Base-by-base conservation (phyloP, 2,797 vertebrate genomes). In the Spinus olivaceus region DNA sequence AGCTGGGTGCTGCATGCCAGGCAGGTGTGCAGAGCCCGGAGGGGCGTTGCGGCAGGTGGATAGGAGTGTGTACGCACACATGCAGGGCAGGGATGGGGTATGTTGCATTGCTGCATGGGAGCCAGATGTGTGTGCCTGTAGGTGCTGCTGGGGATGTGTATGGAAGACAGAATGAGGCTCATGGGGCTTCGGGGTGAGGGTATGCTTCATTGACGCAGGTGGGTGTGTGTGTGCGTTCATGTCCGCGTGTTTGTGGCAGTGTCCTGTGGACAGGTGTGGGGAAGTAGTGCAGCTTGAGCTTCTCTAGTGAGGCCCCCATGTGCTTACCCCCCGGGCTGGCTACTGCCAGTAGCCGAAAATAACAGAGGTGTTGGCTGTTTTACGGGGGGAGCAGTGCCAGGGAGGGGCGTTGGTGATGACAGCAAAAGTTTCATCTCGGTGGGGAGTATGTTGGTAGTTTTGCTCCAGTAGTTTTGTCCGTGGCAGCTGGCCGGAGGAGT, bases 251-350 rank as follows among this genome's bases (percentile, higher is more conserved):
- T 32, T n/a, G 33, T 57, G 37, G 19, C 37, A 46, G 60, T 23
- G 51, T 67, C 23, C 39, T 30, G 3, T 1, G 6, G n/a, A 7
- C 1, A 4, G 10, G 18, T 60, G 15, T 1, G 16, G 10, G 24
- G 24, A 19, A 35, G 4, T 16, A 14, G 15, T 19, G 17, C 30
- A 10, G 53, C 9, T 39, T 53, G 10, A 28, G 42, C 56, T 91
- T 22, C 22, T 86, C 12, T 6, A 20, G 81, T 27, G n/a, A 25
- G 20, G 20, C 25, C 27, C 13, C 6, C 12, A 91, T 37, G 81
- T 93, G 88, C 82, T 95, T 91, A 60, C 71, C 47, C 69, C 77
- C 60, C 72, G 80, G 88, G 94, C 96, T 97, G 82, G 85, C 92
- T 94, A 88, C 60, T 94, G 81, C 49, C 60, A 14, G 15, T 10